A percentile compares a stretch with the other conserved stretches of the same genome.
These are phyloP conservation scores for Hafferia zeledoni DNA, from an alignment of 2,797 vertebrate species.

Conservation along the genomic window DNA sequence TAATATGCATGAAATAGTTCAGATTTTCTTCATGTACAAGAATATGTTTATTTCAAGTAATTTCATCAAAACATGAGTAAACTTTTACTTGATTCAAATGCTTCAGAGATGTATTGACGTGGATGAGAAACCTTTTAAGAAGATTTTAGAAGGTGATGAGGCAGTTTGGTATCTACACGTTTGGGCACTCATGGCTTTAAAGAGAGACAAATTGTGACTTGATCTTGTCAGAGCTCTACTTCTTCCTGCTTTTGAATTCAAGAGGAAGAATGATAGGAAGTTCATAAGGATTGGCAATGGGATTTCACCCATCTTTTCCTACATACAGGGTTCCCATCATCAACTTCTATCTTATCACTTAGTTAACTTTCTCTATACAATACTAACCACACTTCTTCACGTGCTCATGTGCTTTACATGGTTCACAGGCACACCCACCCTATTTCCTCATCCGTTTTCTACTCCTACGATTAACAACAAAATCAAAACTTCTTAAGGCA, in stretches of 20 bases:
- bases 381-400: fast-evolving
- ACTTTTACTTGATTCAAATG: not conserved
- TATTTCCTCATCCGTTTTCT: not conserved
- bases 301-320: not conserved
- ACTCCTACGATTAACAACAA: not conserved
- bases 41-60: not conserved
- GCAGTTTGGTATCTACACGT: not conserved
- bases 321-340: not conserved
- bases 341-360: not conserved
- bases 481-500: not conserved
- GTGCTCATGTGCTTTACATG: fast-evolving
- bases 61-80: not conserved
- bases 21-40: not conserved
- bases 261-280: not conserved
- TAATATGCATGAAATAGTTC: not conserved
- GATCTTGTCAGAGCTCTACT: not conserved
- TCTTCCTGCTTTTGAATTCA: not conserved
- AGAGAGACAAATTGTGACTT: not conserved
- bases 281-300: not conserved
- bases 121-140: not conserved
- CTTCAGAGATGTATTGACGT: fast-evolving
- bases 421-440: fast-evolving
- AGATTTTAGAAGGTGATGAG: not conserved
- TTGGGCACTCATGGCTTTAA: not conserved
- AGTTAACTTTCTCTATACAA: not conserved